Percentiles rank a stretch among this genome's conserved stretches.
These are phyloP conservation scores for Melanostoma scalare DNA, from an alignment of 2,888 invertebrate species.

Conservation along the genomic window DNA sequence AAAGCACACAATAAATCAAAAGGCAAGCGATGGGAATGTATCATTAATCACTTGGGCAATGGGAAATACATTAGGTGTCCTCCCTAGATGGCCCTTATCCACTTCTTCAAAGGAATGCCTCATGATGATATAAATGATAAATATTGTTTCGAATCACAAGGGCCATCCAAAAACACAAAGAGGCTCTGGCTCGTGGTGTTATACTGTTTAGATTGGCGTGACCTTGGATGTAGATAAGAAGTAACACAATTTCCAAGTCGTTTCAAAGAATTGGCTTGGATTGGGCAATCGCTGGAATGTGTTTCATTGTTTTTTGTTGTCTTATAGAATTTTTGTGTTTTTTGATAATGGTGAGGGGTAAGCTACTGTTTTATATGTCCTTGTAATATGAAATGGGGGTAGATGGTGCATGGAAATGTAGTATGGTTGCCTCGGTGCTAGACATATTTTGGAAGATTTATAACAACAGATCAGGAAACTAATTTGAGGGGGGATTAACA, in stretches of 20 bases:
- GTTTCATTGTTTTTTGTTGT: background rate
- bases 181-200: background rate
- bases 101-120: constrained; percentile 35
- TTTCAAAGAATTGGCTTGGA: constrained; percentile 8
- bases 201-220: constrained; percentile 24
- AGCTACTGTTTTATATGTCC: background rate
- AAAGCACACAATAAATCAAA: constrained; percentile 63
- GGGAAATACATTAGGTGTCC: constrained; percentile 61
- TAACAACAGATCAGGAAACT: background rate
- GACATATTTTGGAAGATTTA: constrained; percentile 15
- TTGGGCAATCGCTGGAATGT: constrained; percentile 22
- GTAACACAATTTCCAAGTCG: constrained; percentile 17
- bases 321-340: background rate
- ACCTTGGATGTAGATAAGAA: constrained; percentile 41
- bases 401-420: background rate
- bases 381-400: background rate
- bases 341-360: background rate
- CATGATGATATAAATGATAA: constrained; percentile 59
- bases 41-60: constrained; percentile 69
- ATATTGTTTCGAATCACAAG: constrained; percentile 47
- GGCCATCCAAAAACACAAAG: constrained; percentile 1
- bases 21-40: constrained; percentile 57
- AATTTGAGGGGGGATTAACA: background rate
- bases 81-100: constrained; percentile 32
- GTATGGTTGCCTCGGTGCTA: background rate